These are phyloP conservation scores for Deroptyus accipitrinus DNA, from an alignment of 2,113 vertebrate species.

Conservation along the genomic window DNA sequence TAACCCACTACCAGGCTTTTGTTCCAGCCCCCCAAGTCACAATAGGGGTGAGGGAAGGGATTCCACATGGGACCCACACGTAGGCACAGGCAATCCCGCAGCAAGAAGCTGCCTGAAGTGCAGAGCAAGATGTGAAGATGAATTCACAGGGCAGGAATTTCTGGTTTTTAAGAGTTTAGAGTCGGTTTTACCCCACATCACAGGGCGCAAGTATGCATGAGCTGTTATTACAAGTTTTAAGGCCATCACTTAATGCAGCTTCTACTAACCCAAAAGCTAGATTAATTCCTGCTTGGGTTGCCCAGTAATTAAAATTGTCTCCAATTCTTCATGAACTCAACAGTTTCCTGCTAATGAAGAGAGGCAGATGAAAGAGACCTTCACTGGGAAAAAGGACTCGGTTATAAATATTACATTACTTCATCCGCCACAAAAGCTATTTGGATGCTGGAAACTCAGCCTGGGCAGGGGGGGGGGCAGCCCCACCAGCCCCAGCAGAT, in stretches of 20 bases:
- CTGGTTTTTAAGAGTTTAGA: constrained; percentile 33
- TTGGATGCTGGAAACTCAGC: constrained; percentile 34
- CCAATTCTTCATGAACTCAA: constrained; percentile 56
- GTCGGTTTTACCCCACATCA: constrained; percentile 43
- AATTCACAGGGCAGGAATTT: constrained; percentile 59
- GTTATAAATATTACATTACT: constrained; percentile 61
- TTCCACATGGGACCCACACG: background rate
- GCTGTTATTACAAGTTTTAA: constrained; percentile 50
- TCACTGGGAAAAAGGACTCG: constrained; percentile 46
- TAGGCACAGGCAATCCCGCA: background rate
- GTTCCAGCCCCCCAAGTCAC: background rate
- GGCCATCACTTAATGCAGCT: background rate
- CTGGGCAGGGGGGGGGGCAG: background rate
- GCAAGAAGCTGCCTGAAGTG: background rate
- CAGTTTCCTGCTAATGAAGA: constrained; percentile 42
- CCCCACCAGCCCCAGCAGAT: background rate
- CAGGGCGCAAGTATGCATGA: constrained; percentile 27
- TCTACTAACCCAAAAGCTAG: background rate
- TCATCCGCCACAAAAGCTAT: constrained; percentile 33
- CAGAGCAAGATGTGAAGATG: background rate
- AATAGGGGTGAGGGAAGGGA: background rate
- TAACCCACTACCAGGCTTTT: background rate
- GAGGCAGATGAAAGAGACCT: constrained; percentile 62
- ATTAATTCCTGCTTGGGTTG: constrained; percentile 44
- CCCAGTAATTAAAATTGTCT: constrained; percentile 58